phyloP scores from a whole-genome alignment of 2,888 invertebrate genomes.

The Crioceris asparagi region DNA sequence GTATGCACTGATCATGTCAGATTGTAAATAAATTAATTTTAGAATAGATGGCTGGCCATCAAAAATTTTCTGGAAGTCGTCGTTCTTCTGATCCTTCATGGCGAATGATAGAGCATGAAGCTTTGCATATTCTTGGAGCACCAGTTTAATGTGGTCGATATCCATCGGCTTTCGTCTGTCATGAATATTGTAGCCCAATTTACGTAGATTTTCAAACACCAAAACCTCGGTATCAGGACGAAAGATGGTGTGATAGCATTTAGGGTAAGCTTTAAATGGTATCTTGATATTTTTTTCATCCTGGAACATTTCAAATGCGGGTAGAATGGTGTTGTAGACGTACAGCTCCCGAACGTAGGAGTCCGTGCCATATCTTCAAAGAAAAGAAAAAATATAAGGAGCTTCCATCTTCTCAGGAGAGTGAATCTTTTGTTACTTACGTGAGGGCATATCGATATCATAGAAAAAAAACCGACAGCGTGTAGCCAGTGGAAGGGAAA shows the following conservation, averaged over 20 bases:
- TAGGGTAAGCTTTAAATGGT: neutral
- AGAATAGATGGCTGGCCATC: no score
- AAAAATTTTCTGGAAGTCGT: neutral
- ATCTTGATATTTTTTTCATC: neutral
- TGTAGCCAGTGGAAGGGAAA: no score
- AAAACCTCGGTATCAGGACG: constrained; percentile 1
- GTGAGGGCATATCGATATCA: no score
- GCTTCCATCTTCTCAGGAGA: no score
- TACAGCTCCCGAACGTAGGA: no score
- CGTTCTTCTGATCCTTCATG: constrained; percentile 2
- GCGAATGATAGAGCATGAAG: constrained; percentile 3
- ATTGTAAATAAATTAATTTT: no score
- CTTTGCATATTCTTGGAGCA: constrained; percentile 2
- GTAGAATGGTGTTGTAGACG: constrained; percentile 1
- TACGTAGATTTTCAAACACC: constrained; percentile 1
- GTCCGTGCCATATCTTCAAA: no score
- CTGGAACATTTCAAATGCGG: constrained; percentile 1
- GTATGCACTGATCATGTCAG: neutral
- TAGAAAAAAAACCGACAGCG: no score
- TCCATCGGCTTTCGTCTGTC: neutral
- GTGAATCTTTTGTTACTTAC: no score
- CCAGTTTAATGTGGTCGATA: neutral
- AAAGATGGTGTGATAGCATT: neutral
- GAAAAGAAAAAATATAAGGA: no score
- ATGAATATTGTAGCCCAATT: neutral